Conservation (phyloP, 2,797 vertebrate species). For the Myotis pilosus region DNA sequence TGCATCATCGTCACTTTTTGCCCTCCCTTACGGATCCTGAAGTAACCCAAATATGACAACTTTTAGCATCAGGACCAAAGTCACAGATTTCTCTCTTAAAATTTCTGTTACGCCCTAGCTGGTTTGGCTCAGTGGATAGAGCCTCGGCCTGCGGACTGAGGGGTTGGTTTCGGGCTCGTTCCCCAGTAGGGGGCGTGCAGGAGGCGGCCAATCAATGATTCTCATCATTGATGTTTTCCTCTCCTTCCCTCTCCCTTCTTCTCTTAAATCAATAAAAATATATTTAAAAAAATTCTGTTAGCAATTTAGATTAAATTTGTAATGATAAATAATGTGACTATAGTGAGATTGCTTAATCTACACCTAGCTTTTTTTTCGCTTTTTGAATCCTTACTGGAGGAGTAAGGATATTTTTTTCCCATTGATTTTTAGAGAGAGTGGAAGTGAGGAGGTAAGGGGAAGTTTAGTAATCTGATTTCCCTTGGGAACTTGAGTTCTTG, state of each 20-base stretch:
- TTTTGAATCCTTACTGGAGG: too few species aligned
- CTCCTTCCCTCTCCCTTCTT: too few species aligned
- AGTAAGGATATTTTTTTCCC: too few species aligned
- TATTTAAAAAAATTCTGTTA: neutral
- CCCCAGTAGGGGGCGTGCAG: too few species aligned
- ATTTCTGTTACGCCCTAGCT: too few species aligned
- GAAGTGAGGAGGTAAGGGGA: too few species aligned
- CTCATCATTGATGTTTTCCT: too few species aligned
- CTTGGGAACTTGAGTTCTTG: constrained; percentile 35
- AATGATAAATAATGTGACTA: neutral
- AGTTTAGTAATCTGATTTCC: constrained; percentile 51
- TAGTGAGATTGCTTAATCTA: constrained; percentile 27
- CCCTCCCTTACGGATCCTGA: neutral
- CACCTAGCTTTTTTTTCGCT: neutral
- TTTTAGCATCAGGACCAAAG: constrained; percentile 49
- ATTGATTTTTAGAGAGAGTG: neutral
- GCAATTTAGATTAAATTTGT: constrained; percentile 12
- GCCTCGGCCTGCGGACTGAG: too few species aligned
- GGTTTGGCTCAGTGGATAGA: too few species aligned
- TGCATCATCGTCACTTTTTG: constrained; percentile 21
- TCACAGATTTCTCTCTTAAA: constrained; percentile 34
- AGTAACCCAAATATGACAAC: neutral
- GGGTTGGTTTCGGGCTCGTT: too few species aligned
- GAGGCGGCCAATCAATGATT: too few species aligned
- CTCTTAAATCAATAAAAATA: too few species aligned